Evolutionary conservation across 2,888 invertebrate species (phyloP).

Genomic region (Melanophora roralis): DNA sequence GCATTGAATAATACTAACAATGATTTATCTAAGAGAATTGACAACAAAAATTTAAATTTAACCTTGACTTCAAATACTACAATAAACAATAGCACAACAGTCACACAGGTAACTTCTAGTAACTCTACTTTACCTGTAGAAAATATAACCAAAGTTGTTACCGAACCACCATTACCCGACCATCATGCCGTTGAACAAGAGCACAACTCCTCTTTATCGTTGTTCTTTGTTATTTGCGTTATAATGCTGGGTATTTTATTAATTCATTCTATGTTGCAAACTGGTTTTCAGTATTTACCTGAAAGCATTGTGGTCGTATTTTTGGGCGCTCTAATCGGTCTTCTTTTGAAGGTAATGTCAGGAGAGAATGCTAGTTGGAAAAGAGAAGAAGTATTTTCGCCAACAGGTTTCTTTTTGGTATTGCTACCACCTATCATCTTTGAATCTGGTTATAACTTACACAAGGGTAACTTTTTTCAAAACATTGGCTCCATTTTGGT

Average conservation of each 20-base stretch:
- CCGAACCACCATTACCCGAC: constrained; percentile 89
- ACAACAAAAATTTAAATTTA: constrained; percentile 12
- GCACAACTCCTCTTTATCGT: constrained; percentile 96
- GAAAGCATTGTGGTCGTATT: constrained; percentile 98
- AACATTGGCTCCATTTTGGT: constrained; percentile 99
- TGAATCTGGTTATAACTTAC: constrained; percentile 98
- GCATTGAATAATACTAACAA: constrained; percentile 5
- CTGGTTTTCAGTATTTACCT: constrained; percentile 96
- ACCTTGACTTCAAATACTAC: background rate
- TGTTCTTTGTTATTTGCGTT: constrained; percentile 98
- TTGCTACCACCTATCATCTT: constrained; percentile 98
- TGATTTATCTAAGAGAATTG: constrained; percentile 3
- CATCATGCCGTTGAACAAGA: constrained; percentile 96
- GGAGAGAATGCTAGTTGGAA: constrained; percentile 94
- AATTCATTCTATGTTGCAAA: constrained; percentile 96
- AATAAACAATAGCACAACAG: background rate
- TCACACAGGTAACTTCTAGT: background rate
- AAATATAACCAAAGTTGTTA: constrained; percentile 79
- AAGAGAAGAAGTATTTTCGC: constrained; percentile 98
- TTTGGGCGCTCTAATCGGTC: constrained; percentile 94
- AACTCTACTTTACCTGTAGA: constrained; percentile 50
- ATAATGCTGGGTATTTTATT: constrained; percentile 95
- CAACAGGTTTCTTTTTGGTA: constrained; percentile 98
- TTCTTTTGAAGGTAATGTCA: constrained; percentile 92
- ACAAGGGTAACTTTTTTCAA: constrained; percentile 97